Conservation (phyloP, 2,888 invertebrate genomes). For the Tolmerus cingulatus region DNA sequence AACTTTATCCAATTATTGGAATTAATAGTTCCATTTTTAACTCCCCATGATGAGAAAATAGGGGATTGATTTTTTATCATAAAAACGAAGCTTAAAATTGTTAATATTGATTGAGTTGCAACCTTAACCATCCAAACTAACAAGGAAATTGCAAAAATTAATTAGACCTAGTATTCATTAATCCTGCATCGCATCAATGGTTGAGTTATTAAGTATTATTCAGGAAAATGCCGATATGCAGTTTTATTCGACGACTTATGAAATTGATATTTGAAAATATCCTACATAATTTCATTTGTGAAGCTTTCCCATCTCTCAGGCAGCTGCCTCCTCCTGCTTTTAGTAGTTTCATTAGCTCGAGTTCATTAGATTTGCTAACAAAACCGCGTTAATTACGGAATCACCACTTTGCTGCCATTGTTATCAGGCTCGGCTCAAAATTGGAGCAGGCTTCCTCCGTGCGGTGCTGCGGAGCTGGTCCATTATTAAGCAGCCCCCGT, state of each 20-base stretch:
- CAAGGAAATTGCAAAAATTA: no score
- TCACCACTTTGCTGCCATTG: not conserved
- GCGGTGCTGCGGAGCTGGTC: not conserved
- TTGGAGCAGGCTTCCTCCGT: not conserved
- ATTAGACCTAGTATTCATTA: no score
- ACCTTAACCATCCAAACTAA: no score
- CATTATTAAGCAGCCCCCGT: not conserved
- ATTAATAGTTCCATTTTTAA: no score
- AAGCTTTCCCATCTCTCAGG: not conserved
- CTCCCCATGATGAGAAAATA: no score
- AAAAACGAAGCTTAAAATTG: no score
- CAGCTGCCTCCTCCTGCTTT: not conserved
- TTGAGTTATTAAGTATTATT: no score
- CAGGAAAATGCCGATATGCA: no score
- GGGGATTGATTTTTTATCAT: no score
- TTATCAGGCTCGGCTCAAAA: not conserved
- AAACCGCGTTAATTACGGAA: not conserved
- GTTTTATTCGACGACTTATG: not conserved
- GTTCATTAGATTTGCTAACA: not conserved
- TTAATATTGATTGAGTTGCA: no score
- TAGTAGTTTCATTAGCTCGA: not conserved
- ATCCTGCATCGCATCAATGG: no score
- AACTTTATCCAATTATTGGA: no score
- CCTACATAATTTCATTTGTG: not conserved
- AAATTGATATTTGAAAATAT: not conserved